Base-by-base conservation (phyloP, 2,797 vertebrate genomes). In the Tenualosa thibaudeaui region DNA sequence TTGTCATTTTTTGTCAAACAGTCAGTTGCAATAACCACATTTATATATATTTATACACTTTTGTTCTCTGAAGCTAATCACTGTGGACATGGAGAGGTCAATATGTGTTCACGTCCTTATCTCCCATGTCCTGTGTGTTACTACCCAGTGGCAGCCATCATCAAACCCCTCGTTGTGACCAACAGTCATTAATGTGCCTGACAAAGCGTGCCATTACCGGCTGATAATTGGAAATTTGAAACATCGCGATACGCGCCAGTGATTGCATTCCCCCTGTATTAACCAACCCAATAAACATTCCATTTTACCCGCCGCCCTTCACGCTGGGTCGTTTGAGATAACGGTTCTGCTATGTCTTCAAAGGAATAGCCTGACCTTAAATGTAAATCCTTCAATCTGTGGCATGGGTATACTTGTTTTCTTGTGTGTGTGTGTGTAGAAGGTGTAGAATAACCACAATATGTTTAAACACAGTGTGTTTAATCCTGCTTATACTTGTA, bases 201-300 rank as follows among this genome's bases (percentile, higher is more conserved):
- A 93, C 93, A 93, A 93, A 93, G 90, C 89, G 91, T 89, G 88
- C 92, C 92, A 94, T 94, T 94, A 94, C 91, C 90, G 93, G 90
- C 49, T 87, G 86, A 90, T 95, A 94, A 95, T 94, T 94, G 93
- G 92, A 94, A 94, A 91, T 89, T 88, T 89, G 90, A 86, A 89
- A 87, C 43, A 78, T 83, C 58, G 75, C 65, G 85, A 85, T 86
- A 85, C 37, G 82, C 24, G 51, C 51, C 56, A 51, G 37, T 89
- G 90, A 92, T 92, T 93, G 90, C 92, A 93, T 92, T 93, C 93
- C 40, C 81, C 92, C 90, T 92, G 94, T 94, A 94, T 95, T 95
- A 93, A 96, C 93, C 17, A 94, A 93, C 92, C 94, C 93, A 92
- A 93, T 94, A 94, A 94, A 95, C 93, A 92, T 92, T 93, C 91